A percentile compares a stretch with the other conserved stretches of the same genome.
Conservation (phyloP, 1,140 invertebrate genomes). For the Camponotus floridanus region DNA sequence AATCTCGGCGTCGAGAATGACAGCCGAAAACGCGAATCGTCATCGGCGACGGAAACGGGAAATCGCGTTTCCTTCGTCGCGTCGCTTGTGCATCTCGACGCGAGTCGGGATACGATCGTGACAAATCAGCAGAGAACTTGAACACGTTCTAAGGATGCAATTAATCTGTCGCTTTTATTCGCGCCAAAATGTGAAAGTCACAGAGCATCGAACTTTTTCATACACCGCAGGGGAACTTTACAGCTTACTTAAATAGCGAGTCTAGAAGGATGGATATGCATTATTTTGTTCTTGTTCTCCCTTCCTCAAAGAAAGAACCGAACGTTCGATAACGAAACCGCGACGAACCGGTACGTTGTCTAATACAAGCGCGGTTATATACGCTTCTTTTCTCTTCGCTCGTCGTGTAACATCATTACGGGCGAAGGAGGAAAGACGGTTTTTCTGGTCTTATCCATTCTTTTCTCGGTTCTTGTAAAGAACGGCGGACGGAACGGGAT, state of each 20-base stretch:
- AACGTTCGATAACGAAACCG: constrained; percentile 68
- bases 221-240: constrained; percentile 54
- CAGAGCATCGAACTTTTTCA: constrained; percentile 57
- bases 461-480: neutral
- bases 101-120: neutral
- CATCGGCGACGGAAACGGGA: neutral
- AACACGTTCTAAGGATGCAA: neutral
- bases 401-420: constrained; percentile 28
- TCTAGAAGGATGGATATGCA: constrained; percentile 33
- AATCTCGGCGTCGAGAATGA: constrained; percentile 33
- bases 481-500: neutral
- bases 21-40: neutral
- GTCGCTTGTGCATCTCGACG: neutral
- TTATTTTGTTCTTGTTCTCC: constrained; percentile 25
- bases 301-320: constrained; percentile 35
- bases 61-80: neutral
- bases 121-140: neutral
- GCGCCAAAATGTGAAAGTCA: constrained; percentile 37
- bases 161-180: neutral
- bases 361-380: too few relatives aligned
- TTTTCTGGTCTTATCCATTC: neutral
- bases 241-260: constrained; percentile 65
- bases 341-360: constrained; percentile 46
- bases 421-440: neutral
- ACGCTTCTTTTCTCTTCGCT: neutral